Percentiles rank a stretch among this genome's conserved stretches.
These are phyloP conservation scores for Danio albolineatus DNA, from an alignment of 2,797 vertebrate genomes.

Conservation along the genomic window DNA sequence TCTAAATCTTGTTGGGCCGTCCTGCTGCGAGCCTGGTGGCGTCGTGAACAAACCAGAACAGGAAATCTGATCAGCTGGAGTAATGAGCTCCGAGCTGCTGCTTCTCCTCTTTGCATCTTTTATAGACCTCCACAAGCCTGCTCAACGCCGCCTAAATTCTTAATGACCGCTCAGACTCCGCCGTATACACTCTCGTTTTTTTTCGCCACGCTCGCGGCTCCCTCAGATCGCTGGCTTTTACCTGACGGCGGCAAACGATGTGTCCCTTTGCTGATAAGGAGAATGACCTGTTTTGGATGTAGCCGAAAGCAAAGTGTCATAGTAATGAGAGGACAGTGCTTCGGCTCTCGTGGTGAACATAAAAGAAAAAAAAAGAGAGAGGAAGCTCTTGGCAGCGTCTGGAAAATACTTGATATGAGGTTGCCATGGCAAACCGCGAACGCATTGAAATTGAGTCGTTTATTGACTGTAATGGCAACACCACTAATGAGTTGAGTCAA, in stretches of 20 bases:
- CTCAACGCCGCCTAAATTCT: constrained; percentile 58
- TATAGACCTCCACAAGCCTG: constrained; percentile 55
- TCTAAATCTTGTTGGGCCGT: constrained; percentile 45
- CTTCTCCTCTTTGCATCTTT: constrained; percentile 56
- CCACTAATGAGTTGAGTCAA: constrained; percentile 11
- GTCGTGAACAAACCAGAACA: constrained; percentile 38
- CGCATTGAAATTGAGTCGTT: constrained; percentile 4
- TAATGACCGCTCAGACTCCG: constrained; percentile 49
- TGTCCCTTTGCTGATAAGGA: constrained; percentile 29
- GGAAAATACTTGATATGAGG: constrained; percentile 47
- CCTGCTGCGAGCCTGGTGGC: constrained; percentile 43
- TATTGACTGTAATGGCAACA: constrained; percentile 23
- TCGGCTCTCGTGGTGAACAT: constrained; percentile 43
- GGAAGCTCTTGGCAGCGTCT: constrained; percentile 37
- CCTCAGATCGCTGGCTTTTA: constrained; percentile 33
- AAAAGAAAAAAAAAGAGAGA: constrained; percentile 45
- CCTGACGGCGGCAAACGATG: constrained; percentile 5
- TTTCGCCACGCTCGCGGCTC: constrained; percentile 6
- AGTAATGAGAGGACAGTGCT: constrained; percentile 49
- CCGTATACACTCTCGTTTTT: constrained; percentile 39
- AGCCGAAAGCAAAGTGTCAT: constrained; percentile 30
- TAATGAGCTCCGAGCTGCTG: constrained; percentile 59
- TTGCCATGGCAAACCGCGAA: constrained; percentile 55
- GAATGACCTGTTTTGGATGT: constrained; percentile 36
- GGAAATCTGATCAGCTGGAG: constrained; percentile 60